Base-by-base conservation (phyloP, 2,113 vertebrate species). In the Eulacestoma nigropectus region DNA sequence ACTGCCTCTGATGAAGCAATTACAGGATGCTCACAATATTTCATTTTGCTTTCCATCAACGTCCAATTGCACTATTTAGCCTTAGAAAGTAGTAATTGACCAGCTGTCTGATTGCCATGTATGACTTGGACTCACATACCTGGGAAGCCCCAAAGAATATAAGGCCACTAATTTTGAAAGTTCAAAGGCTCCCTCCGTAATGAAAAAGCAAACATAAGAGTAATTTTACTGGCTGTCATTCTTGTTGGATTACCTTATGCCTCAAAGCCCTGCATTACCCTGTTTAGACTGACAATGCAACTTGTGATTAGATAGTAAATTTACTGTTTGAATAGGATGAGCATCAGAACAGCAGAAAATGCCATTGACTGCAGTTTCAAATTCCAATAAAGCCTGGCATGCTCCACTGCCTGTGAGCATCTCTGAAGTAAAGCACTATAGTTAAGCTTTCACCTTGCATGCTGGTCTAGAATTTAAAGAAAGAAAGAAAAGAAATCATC, bases 261-360 rank as follows among this genome's bases (percentile, higher is more conserved):
- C 77, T 23, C 39, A 19, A 94, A 95, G 95, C 76, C 63, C 74
- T 81, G 53, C 76, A 91, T 94, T 96, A 90, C 39, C 68, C 49
- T 92, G 89, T 91, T 97, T 95, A 93, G 72, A 96, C 77, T 92
- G 93, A 96, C 94, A 97, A 69, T 90, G 95, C 90, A 96, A 85
- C 86, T 93, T 96, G 86, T 93, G 84, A 96, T 97, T 92, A 95
- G 95, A 96, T 50, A 95, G 89, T 89, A 95, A 96, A 97, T 97
- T 97, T 95, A 94, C 86, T 95, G 84, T 96, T 96, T 91, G 94
- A 97, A 94, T 67, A 94, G 64, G 65, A 83, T 78, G 88, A 96
- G 76, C 67, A 84, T 25, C 50, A 83, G 67, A 86, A 91, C 32
- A 33, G 80, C 72, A 94, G 73, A 90, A 93, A 96, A 95, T 72